These are phyloP conservation scores for Lamellibrachia luymesi DNA, from an alignment of 1,140 invertebrate species.

Conservation along the genomic window DNA sequence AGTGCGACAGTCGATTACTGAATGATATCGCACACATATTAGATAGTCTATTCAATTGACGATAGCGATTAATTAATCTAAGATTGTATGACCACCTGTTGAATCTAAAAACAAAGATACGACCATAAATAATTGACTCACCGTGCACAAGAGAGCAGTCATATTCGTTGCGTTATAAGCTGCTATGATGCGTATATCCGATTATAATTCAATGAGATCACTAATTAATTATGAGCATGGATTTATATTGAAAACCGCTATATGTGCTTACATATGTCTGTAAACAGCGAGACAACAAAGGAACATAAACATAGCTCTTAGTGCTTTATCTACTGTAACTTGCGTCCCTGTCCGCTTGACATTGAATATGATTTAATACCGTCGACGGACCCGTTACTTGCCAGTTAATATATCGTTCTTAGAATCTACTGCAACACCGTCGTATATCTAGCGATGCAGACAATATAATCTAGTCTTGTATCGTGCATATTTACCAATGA, in stretches of 20 bases:
- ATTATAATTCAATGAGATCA: background rate
- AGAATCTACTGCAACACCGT: background rate
- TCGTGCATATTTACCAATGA: background rate
- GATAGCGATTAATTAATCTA: background rate
- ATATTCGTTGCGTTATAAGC: background rate
- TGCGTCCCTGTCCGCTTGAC: too few species aligned
- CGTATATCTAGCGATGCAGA: background rate
- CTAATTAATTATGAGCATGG: background rate
- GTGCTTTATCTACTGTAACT: too few species aligned
- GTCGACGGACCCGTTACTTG: background rate
- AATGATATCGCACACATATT: background rate
- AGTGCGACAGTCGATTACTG: background rate
- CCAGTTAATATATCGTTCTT: background rate
- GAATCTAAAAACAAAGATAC: background rate
- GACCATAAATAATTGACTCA: background rate
- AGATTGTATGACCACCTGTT: background rate
- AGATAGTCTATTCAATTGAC: background rate
- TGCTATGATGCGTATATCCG: background rate
- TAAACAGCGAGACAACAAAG: too few species aligned
- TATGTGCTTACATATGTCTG: background rate
- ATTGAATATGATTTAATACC: background rate
- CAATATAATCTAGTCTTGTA: background rate
- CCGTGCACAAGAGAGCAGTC: background rate
- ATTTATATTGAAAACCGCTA: background rate
- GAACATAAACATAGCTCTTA: too few species aligned